These are phyloP conservation scores for Ptychodera flava DNA, from an alignment of 35 echinoderm and acorn worm species.

Conservation along the genomic window DNA sequence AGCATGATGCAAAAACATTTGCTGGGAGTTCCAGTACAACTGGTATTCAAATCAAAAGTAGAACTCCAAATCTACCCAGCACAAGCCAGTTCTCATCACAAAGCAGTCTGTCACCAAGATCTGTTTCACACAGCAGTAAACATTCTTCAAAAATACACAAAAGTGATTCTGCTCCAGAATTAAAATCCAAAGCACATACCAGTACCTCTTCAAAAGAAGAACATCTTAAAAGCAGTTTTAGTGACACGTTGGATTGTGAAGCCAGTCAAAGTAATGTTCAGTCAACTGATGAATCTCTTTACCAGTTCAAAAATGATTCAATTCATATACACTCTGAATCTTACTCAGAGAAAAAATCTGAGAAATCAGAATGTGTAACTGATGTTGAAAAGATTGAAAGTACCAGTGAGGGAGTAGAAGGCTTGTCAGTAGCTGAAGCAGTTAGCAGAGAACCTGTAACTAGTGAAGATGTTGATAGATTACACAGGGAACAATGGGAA, in stretches of 20 bases:
- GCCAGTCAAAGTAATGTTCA: not conserved
- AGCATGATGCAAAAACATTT: not conserved
- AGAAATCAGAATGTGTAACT: no score
- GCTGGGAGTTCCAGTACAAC: not conserved
- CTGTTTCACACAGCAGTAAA: not conserved
- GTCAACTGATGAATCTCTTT: not conserved
- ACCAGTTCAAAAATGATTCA: not conserved
- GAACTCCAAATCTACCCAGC: not conserved
- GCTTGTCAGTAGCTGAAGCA: not conserved
- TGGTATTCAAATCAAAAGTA: not conserved
- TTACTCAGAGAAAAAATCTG: not conserved
- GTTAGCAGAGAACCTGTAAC: constrained; percentile 3
- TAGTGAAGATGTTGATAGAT: constrained; percentile 28
- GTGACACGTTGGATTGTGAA: not conserved
- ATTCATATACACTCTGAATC: not conserved
- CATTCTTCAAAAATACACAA: not conserved
- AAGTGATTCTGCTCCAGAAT: not conserved
- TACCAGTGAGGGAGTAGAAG: not conserved
- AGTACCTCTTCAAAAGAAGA: not conserved
- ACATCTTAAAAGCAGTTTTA: not conserved
- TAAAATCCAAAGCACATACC: not conserved
- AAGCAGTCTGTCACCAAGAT: not conserved
- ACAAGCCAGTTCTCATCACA: not conserved
- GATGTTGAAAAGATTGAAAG: not conserved
- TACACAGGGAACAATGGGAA: constrained; percentile 53